These are phyloP conservation scores for Drosophila birchii DNA, from an alignment of 2,888 invertebrate genomes.

Conservation along the genomic window DNA sequence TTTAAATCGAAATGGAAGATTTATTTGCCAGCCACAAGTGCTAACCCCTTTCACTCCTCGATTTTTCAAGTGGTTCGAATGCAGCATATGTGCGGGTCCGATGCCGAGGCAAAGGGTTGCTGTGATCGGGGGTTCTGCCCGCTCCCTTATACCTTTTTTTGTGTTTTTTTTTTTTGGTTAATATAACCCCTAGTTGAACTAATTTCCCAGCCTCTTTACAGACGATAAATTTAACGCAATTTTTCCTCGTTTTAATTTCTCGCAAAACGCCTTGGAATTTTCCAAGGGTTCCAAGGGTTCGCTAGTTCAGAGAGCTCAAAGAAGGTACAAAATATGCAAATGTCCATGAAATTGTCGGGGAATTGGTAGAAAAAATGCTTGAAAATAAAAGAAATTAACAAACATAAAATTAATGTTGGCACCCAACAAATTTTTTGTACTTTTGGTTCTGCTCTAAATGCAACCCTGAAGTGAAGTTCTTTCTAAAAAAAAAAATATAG, in stretches of 20 bases:
- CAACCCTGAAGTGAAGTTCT: constrained; percentile 20
- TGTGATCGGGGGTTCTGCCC: constrained; percentile 29
- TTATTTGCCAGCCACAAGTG: constrained; percentile 73
- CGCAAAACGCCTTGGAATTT: constrained; percentile 51
- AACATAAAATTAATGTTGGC: constrained; percentile 82
- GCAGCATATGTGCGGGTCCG: constrained; percentile 76
- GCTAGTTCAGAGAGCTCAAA: constrained; percentile 1
- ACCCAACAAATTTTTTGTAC: constrained; percentile 69
- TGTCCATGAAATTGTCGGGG: constrained; percentile 76
- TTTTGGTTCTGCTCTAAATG: constrained; percentile 23
- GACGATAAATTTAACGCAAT: constrained; percentile 75
- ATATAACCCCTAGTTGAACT: constrained; percentile 69
- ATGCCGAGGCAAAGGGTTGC: constrained; percentile 16
- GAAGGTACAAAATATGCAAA: constrained; percentile 74
- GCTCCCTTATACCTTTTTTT: neutral
- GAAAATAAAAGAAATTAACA: constrained; percentile 81
- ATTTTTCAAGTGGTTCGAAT: constrained; percentile 53
- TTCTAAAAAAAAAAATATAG: neutral
- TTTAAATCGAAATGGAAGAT: constrained; percentile 74
- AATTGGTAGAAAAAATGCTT: constrained; percentile 62
- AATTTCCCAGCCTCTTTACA: constrained; percentile 68
- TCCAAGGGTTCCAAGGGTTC: neutral
- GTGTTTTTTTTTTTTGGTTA: constrained; percentile 29
- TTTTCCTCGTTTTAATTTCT: constrained; percentile 57
- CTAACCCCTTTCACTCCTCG: constrained; percentile 18